Base-by-base conservation (phyloP, 2,888 invertebrate genomes). In the Leucoptera coffeella region DNA sequence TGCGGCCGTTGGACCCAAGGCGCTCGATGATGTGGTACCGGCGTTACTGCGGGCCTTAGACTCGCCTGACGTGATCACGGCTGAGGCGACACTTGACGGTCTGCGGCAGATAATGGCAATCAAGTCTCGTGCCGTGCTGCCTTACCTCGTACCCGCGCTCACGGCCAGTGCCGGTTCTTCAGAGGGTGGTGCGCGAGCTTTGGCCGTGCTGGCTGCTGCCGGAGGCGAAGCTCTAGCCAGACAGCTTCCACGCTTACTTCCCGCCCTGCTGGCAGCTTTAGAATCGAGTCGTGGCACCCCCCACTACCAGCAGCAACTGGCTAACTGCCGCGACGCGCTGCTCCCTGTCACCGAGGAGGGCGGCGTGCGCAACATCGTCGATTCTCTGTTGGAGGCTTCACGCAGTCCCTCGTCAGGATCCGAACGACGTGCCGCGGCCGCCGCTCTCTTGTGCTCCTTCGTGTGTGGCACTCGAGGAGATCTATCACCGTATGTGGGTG, bases 41-140 rank as follows among this genome's bases (percentile, higher is more conserved):
- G 80, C 84, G 32, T 85, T 99, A 78, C 74, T 99, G 39, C 81
- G 82, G 25, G 58, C 58, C 2, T 59, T 78, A 31, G 84, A 85
- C 39, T 79, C 89, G 49, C 80, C 85, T 2, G 84, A 94, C 64
- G 76, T 80, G 1, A 78, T 75, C 12, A 64, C 82, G 27, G 90
- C 90, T 0, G 95, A 95, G 47, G 85, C 86, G 47, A 89, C 95
- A 7, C 73, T 99, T 35, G 97, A 99, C 53, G 99, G 97, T 12
- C 74, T 99, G 38, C 81, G 91, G 30, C 95, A 96, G 76, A 90
- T 99, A 21, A 94, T 99, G 92, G 85, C 90, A 9, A 89, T 96
- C 30, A 97, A 96, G 65, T 92, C 94, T 1, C 78, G 90, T 38
- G 94, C 93, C 0, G 95, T 97, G 29, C 69, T 99, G 38, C 97